Evolutionary conservation across 2,888 invertebrate genomes (phyloP).

Genomic region (Ypsolopha scabrella): DNA sequence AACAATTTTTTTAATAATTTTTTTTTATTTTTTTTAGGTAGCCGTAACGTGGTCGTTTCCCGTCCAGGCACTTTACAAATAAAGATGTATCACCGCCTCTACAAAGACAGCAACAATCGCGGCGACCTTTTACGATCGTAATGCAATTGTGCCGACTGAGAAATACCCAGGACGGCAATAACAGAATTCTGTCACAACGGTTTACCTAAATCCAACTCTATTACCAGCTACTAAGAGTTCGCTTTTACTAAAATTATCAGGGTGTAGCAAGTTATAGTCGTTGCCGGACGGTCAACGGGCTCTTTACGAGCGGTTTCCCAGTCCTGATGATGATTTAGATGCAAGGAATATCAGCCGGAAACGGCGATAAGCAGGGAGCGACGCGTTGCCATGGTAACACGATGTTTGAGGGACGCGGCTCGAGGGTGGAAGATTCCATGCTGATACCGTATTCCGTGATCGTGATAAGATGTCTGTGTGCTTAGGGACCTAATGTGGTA

Average conservation of each 20-base stretch:
- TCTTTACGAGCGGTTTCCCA: slow-evolving; percentile 57
- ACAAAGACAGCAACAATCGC: background rate
- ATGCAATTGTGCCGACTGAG: slow-evolving; percentile 11
- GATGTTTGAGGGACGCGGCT: slow-evolving; percentile 5
- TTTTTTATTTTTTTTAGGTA: no score
- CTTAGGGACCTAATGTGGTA: no score
- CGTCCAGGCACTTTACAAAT: background rate
- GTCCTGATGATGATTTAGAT: slow-evolving; percentile 66
- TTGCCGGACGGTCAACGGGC: slow-evolving; percentile 48
- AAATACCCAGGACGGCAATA: background rate
- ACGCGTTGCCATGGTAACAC: slow-evolving; percentile 43
- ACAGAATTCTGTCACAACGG: background rate
- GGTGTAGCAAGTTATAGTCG: slow-evolving; percentile 10
- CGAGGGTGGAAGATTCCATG: slow-evolving; percentile 7
- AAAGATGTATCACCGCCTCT: background rate
- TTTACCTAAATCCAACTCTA: no score
- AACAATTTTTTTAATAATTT: no score
- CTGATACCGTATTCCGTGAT: no score
- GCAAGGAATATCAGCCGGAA: slow-evolving; percentile 57
- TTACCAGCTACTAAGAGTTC: background rate
- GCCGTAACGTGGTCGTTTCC: background rate
- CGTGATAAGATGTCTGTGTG: no score
- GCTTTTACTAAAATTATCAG: slow-evolving; percentile 3
- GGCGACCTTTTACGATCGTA: slow-evolving; percentile 18
- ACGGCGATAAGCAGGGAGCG: slow-evolving; percentile 38